These are phyloP conservation scores for Xiphorhynchus erythropygius DNA, from an alignment of 2,797 vertebrate genomes.

Conservation along the genomic window DNA sequence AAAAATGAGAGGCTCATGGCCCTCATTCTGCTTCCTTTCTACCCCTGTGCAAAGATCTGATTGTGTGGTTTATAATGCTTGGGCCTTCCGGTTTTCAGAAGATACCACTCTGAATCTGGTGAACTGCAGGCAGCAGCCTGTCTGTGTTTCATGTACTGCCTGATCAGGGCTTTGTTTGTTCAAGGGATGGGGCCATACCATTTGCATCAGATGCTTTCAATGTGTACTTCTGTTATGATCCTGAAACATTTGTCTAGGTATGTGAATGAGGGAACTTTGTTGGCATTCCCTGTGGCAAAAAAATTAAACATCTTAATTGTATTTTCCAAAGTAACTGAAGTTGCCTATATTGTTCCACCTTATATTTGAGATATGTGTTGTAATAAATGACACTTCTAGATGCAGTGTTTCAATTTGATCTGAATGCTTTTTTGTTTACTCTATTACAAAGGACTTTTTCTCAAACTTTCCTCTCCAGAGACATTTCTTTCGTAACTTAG, in stretches of 20 bases:
- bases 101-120: not conserved
- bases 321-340: not conserved
- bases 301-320: not conserved
- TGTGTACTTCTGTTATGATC: not conserved
- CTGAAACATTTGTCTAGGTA: not conserved
- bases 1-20: not conserved
- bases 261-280: not conserved
- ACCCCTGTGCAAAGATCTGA: not conserved
- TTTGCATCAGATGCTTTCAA: not conserved
- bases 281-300: not conserved
- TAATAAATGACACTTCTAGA: not conserved
- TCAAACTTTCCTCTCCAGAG: conserved; percentile 72
- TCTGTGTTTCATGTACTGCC: not conserved
- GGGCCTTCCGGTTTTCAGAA: not conserved
- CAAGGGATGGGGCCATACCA: not conserved
- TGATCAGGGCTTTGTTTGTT: not conserved
- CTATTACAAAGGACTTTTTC: not conserved
- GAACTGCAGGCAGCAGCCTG: not conserved
- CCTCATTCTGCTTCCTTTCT: not conserved
- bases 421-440: not conserved
- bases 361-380: not conserved
- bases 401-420: not conserved
- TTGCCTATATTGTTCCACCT: not conserved
- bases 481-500: conserved; percentile 84
- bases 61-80: not conserved